Evolutionary conservation across 2,888 invertebrate genomes (phyloP).

Genomic region (Meganola albula): DNA sequence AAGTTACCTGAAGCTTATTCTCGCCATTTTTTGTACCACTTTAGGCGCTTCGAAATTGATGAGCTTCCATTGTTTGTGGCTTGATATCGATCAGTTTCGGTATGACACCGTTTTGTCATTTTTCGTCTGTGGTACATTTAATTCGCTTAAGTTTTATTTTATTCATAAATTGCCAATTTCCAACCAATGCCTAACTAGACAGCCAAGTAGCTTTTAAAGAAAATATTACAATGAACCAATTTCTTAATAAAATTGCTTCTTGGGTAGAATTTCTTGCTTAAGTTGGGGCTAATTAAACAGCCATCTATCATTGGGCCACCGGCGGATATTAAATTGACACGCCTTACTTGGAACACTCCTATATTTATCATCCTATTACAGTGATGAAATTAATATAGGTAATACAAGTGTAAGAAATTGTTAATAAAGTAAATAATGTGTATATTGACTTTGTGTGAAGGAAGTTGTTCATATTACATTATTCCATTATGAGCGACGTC

Average conservation of each 20-base stretch:
- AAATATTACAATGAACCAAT: too few relatives aligned
- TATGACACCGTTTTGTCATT: constrained; percentile 32
- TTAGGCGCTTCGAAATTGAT: constrained; percentile 53
- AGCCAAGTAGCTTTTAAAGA: too few relatives aligned
- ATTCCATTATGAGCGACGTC: constrained; percentile 13
- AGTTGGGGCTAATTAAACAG: constrained; percentile 53
- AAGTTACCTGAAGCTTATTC: constrained; percentile 55
- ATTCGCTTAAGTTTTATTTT: constrained; percentile 16
- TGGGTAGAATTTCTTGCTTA: too few relatives aligned
- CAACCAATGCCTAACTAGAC: too few relatives aligned
- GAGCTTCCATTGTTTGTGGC: constrained; percentile 50
- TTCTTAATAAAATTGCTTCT: constrained; percentile 36
- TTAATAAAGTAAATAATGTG: constrained; percentile 20
- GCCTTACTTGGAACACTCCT: constrained; percentile 54
- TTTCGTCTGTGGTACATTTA: constrained; percentile 24
- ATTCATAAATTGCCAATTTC: constrained; percentile 10
- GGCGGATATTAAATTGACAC: constrained; percentile 72
- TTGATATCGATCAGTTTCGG: constrained; percentile 43
- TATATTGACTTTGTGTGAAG: too few relatives aligned
- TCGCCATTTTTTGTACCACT: constrained; percentile 49
- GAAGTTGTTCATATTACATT: constrained; percentile 11
- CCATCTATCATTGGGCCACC: constrained; percentile 62
- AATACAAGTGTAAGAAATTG: constrained; percentile 28
- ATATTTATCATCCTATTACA: constrained; percentile 52
- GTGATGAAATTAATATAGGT: constrained; percentile 38